Evolutionary conservation across 2,113 vertebrate genomes (phyloP), one percentile per base, ranked within the genome.

Genomic region (Pelvicachromis taeniatus): DNA sequence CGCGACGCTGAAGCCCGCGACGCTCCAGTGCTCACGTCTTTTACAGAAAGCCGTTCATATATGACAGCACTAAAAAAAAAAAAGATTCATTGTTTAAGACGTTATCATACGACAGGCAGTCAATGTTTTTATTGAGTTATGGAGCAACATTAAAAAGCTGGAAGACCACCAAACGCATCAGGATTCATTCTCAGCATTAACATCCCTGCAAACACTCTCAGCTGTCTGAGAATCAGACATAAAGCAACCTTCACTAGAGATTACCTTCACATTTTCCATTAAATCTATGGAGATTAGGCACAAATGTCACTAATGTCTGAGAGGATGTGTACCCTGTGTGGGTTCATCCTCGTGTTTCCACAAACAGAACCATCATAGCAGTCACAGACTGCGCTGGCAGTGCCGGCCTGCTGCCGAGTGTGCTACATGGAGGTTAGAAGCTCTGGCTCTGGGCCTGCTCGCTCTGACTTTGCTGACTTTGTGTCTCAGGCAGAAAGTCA

Each of bases 401-500:
- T 0, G 16, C 55, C 33, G 26, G 56, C 4, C 58, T 42, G 53
- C 21, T 59, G 42, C 58, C 0, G 21, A 19, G 42, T n/a, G 68
- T 50, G 26, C 50, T 48, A 42, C 77, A 79, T 31, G 73, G 56
- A 82, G 87, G 89, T 84, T 73, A 9, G 13, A 33, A 88, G 84
- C 50, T 11, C 31, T 75, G 84, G 73, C 79, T 83, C 59, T 0
- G 38, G 21, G 81, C 45, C 85, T 17, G 73, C 78, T 86, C 52
- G 7, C 84, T 12, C 59, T 17, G 6, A 81, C 83, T 77, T 53
- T 83, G 80, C 63, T 50, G 16, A 77, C 55, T 87, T 53, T 75
- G 77, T 50, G 78, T 80, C 78, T 82, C 55, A 56, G 73, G 26
- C 75, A 77, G 56, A 88, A 80, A 84, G 82, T 88, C 78, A 40